phyloP scores from a whole-genome alignment of 2,888 invertebrate species.

The Agonopterix subpropinquella region DNA sequence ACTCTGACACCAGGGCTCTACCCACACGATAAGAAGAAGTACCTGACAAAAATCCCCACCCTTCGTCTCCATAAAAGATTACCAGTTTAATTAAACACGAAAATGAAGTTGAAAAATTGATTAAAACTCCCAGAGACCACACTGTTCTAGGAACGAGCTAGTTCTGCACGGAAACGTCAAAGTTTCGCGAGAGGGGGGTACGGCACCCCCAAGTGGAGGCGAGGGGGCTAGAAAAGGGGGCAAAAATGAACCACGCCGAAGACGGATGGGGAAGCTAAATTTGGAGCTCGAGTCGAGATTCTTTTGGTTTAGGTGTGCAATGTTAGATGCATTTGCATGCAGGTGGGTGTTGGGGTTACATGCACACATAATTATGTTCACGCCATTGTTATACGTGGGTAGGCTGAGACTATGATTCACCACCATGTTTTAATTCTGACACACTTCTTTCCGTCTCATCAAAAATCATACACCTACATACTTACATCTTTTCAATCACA shows the following conservation, averaged over 20 bases:
- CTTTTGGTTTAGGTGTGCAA: too few species aligned
- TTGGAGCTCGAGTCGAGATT: slow-evolving; percentile 18
- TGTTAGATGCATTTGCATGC: too few species aligned
- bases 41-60: too few species aligned
- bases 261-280: slow-evolving; percentile 43
- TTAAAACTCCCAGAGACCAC: slow-evolving; percentile 40
- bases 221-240: slow-evolving; percentile 18
- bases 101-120: slow-evolving; percentile 51
- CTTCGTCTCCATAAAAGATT: slow-evolving; percentile 5
- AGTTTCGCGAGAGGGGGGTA: slow-evolving; percentile 24
- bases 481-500: too few species aligned
- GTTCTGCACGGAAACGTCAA: slow-evolving; percentile 28
- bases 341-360: not conserved
- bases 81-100: slow-evolving; percentile 29
- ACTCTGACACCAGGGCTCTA: too few species aligned
- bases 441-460: too few species aligned
- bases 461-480: too few species aligned
- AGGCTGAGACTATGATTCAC: too few species aligned
- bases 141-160: slow-evolving; percentile 7
- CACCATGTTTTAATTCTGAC: too few species aligned
- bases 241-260: slow-evolving; percentile 35
- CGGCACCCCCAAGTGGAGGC: slow-evolving; percentile 3
- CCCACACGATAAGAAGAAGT: too few species aligned
- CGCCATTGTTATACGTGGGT: too few species aligned
- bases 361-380: too few species aligned